Evolutionary conservation across 2,113 vertebrate genomes (phyloP), one percentile per base, ranked within the genome.

Genomic region (Sylvietta virens): DNA sequence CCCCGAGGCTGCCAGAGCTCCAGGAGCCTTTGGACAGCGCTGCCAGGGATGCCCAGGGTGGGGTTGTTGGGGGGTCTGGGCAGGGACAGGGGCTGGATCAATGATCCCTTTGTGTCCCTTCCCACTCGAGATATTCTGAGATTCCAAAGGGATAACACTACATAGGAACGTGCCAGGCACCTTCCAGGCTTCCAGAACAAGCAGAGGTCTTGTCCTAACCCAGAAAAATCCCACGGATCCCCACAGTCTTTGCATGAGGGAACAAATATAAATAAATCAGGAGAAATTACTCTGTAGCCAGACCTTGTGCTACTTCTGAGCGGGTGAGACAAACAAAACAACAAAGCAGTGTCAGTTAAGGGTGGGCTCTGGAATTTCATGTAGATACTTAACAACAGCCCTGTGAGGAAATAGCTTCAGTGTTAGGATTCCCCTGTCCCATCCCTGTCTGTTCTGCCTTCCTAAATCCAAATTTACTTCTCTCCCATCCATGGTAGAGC

Each of bases 21-120:
- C 77, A 88, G 67, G 51, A 50, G 58, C 4, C 4, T 80, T 80
- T 56, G 86, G 86, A 1, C 48, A 71, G 33, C 14, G 0, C 76
- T 64, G 40, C 58, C 30, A 64, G 86, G 86, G 54, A 13, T 73
- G 69, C 1, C 1, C 64, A 62, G 64, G 73, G 13, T 64, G 65
- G 65, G 76, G 0, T 1, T 81, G 58, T 6, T 77, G 51, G 67
- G 31, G 66, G 2, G 33, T 37, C 44, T 81, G 67, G 3, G 65
- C 74, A 88, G 57, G 58, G 58, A 2, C 57, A 27, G 35, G 48
- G 0, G 37, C 0, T 14, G 57, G 35, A 0, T 20, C 5, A 3
- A 2, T 39, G 23, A 51, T 17, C 28, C 54, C 0, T 2, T 19
- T 4, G 45, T 13, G 20, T 40, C 5, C 60, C 39, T n/a, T 28